A percentile compares a stretch with the other conserved stretches of the same genome.
Evolutionary conservation across 2,797 vertebrate genomes (phyloP).

Genomic region (Lepidocolaptes lacrymiger): DNA sequence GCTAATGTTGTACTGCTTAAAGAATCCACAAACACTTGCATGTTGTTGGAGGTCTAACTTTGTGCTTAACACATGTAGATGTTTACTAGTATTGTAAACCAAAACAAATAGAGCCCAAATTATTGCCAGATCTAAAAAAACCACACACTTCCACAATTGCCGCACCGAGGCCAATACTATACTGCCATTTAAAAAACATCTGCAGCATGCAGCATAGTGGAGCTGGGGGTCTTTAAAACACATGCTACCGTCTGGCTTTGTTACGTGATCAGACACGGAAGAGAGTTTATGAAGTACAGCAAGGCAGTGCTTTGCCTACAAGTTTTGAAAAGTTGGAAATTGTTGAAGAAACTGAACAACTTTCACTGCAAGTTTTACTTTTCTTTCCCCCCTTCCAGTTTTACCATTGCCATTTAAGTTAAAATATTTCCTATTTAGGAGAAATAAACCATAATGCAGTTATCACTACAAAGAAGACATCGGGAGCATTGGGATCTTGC

Average conservation of each 20-base stretch:
- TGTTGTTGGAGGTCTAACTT: fast-evolving
- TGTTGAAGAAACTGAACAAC: neutral
- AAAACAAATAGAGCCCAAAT: neutral
- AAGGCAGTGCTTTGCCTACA: neutral
- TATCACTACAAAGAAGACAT: neutral
- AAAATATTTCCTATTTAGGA: neutral
- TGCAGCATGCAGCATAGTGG: no score
- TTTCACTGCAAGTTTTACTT: neutral
- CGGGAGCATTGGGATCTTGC: neutral
- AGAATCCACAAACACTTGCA: neutral
- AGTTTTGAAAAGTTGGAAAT: neutral
- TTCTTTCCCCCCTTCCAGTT: neutral
- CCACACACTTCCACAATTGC: neutral
- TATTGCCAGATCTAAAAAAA: neutral
- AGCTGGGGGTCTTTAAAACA: neutral
- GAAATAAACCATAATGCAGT: neutral
- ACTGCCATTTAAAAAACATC: neutral
- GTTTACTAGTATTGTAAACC: neutral
- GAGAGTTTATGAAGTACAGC: neutral
- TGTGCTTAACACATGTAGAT: neutral
- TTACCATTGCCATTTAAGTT: neutral
- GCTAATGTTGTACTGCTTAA: neutral
- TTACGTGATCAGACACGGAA: neutral
- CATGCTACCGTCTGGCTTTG: neutral
- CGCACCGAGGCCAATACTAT: neutral